Base-by-base conservation (phyloP, 1,140 invertebrate species). In the Potamilus streckersoni region DNA sequence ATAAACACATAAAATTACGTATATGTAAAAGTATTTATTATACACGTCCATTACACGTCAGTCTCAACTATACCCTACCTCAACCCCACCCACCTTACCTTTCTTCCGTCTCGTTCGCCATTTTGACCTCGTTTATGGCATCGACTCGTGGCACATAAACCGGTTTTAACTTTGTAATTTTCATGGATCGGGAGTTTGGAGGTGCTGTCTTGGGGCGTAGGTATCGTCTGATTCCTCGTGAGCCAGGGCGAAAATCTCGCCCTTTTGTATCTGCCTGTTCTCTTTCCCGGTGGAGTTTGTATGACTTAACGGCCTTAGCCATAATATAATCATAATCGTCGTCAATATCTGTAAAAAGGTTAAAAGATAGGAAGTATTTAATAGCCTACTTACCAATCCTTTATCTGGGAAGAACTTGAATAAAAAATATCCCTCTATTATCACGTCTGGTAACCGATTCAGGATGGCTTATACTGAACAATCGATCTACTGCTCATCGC, bases 241-340 rank as follows among this genome's bases (percentile, higher is more conserved):
- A 49, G 6, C 38, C 38, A 49, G 38, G 38, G 38, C 38, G 38
- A 49, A 49, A 49, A 49, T 49, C 38, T 38, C 72, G 74, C 72
- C 75, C 76, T n/a, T 80, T 49, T 20, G 62, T 70, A 13, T 81
- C 82, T 15, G 78, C 78, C 23, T 81, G 75, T 61, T 84, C 82
- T 31, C 71, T 79, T 15, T 80, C 73, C 13, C 80, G 31, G 49
- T 85, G 81, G 8, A 78, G 78, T 65, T 70, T 79, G 65, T 85
- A 85, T 0, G 84, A 83, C 67, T 68, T 70, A 55, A 85, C 66
- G 11, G 84, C 84, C 49, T 80, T 82, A n/a, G 78, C 79, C 82
- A 85, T 85, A n/a, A 85, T 85, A 66, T 85, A 82, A 59, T 84
- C 78, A 69, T 85, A 80, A 27, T 85, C 84, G 27, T 83, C 80